Percentiles rank a stretch among this genome's conserved stretches.
These are phyloP conservation scores for Mercenaria mercenaria DNA, from an alignment of 1,140 invertebrate species.

Conservation along the genomic window DNA sequence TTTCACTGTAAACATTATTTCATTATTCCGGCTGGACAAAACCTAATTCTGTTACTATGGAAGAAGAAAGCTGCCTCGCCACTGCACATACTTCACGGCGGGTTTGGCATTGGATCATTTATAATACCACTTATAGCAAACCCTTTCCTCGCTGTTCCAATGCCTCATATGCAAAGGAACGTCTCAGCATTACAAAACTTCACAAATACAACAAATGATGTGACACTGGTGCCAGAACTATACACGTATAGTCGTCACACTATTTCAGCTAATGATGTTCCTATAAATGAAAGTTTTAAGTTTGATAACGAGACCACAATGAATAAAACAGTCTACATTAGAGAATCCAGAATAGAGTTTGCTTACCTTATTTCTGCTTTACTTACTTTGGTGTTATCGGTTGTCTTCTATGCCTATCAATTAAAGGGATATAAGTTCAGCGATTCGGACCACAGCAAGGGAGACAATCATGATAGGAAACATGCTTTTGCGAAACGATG, in stretches of 20 bases:
- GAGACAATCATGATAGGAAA: not conserved
- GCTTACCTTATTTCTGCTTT: slow-evolving; percentile 71
- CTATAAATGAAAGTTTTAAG: not conserved
- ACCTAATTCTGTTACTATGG: slow-evolving; percentile 74
- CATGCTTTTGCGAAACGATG: not conserved
- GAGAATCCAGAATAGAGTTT: slow-evolving; percentile 73
- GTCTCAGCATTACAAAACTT: not conserved
- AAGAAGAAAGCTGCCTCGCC: slow-evolving; percentile 70
- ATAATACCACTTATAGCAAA: slow-evolving; percentile 77
- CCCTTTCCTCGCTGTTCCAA: slow-evolving; percentile 72
- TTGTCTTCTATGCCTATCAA: slow-evolving; percentile 71
- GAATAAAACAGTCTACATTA: slow-evolving; percentile 32
- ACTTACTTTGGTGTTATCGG: slow-evolving; percentile 54
- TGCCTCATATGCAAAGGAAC: not conserved
- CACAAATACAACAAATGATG: not conserved
- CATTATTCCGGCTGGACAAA: slow-evolving; percentile 73
- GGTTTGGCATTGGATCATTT: slow-evolving; percentile 79
- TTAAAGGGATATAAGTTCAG: slow-evolving; percentile 29
- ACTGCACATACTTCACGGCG: slow-evolving; percentile 76
- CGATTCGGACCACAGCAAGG: not conserved
- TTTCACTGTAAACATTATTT: not conserved
- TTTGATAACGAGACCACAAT: not conserved
- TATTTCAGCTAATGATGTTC: not conserved
- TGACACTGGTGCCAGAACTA: not conserved
- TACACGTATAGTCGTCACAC: not conserved